These are phyloP conservation scores for Euwallacea similis DNA, from an alignment of 1,140 invertebrate genomes.

Conservation along the genomic window DNA sequence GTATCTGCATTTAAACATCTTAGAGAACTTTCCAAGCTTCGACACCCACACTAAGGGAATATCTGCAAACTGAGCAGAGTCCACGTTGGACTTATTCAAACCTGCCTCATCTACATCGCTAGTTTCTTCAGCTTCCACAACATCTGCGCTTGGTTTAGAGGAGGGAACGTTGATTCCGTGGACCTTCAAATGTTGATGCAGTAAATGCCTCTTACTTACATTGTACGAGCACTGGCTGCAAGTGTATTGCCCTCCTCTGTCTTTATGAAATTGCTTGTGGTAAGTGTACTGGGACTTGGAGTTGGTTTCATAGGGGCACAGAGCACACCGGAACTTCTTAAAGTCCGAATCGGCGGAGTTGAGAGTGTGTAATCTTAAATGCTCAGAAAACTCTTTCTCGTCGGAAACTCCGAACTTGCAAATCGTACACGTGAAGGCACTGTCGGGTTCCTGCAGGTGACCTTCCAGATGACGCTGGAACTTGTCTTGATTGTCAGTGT, in stretches of 20 bases:
- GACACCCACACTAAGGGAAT: constrained; percentile 75
- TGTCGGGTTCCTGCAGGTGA: constrained; percentile 69
- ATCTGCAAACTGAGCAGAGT: constrained; percentile 51
- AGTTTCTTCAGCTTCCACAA: constrained; percentile 49
- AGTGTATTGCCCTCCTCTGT: constrained; percentile 72
- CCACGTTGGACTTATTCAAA: constrained; percentile 25
- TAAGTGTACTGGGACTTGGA: constrained; percentile 83
- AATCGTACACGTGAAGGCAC: constrained; percentile 77
- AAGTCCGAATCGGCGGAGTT: constrained; percentile 24
- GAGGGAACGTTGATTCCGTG: constrained; percentile 63
- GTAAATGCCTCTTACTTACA: constrained; percentile 75
- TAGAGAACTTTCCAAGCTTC: constrained; percentile 69
- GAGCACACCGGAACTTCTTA: constrained; percentile 69
- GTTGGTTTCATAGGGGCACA: constrained; percentile 79
- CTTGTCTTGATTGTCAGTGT: constrained; percentile 62
- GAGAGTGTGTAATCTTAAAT: constrained; percentile 48
- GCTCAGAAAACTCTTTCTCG: constrained; percentile 51
- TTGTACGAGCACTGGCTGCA: constrained; percentile 81
- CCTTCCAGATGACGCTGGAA: constrained; percentile 72
- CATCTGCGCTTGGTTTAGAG: constrained; percentile 48
- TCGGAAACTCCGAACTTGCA: constrained; percentile 75
- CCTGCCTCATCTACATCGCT: constrained; percentile 50
- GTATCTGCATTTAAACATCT: constrained; percentile 83
- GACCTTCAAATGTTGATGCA: constrained; percentile 77
- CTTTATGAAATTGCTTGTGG: constrained; percentile 82